Percentiles rank a stretch among this genome's conserved stretches.
Evolutionary conservation across 2,797 vertebrate genomes (phyloP).

Genomic region (Micromesistius poutassou): DNA sequence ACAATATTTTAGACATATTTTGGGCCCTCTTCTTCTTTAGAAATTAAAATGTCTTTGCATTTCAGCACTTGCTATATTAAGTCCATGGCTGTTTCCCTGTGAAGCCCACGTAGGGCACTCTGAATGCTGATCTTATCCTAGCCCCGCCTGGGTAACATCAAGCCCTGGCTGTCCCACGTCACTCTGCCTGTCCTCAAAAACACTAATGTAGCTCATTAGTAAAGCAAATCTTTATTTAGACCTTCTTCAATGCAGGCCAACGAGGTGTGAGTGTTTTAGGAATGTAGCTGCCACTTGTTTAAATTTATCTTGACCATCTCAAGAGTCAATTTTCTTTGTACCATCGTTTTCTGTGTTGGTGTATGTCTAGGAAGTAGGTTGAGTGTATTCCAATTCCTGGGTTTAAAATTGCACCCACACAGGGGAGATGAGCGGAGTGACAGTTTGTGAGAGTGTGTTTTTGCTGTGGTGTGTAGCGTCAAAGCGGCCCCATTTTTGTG

Average conservation of each 20-base stretch:
- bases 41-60: slow-evolving; percentile 44
- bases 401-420: neutral
- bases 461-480: neutral
- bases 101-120: slow-evolving; percentile 19
- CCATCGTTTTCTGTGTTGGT: neutral
- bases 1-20: neutral
- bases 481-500: slow-evolving; percentile 16
- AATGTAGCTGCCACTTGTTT: neutral
- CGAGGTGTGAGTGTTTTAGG: neutral
- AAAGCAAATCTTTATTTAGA: neutral
- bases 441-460: neutral
- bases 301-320: neutral
- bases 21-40: slow-evolving; percentile 42
- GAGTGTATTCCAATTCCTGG: neutral
- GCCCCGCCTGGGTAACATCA: slow-evolving; percentile 33
- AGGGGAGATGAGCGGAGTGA: neutral
- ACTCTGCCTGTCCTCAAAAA: slow-evolving; percentile 25
- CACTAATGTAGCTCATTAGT: neutral
- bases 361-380: neutral
- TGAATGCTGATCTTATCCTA: slow-evolving; percentile 13
- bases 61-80: slow-evolving; percentile 33
- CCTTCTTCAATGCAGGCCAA: neutral
- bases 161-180: slow-evolving; percentile 14
- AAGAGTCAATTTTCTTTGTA: neutral
- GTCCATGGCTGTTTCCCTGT: slow-evolving; percentile 17